Percentiles rank a stretch among this genome's conserved stretches.
Evolutionary conservation across 1,140 invertebrate genomes (phyloP).

Genomic region (Heterodera carotae): DNA sequence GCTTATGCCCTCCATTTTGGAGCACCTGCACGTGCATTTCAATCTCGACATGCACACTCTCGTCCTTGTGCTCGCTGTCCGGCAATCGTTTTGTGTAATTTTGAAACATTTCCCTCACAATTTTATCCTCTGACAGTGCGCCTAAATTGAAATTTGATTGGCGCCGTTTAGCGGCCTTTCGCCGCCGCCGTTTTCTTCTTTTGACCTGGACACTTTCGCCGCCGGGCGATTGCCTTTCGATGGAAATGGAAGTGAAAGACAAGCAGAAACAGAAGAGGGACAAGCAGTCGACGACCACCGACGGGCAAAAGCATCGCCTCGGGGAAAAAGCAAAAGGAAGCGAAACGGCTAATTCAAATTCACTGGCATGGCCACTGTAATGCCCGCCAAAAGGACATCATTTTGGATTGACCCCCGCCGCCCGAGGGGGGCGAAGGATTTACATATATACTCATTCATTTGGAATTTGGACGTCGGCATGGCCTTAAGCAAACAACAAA

Average conservation of each 20-base stretch:
- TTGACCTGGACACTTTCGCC: slow-evolving; percentile 27
- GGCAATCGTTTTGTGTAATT: slow-evolving; percentile 64
- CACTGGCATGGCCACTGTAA: neutral
- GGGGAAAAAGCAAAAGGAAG: neutral
- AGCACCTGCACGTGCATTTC: slow-evolving; percentile 59
- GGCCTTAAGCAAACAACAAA: neutral
- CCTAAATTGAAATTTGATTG: slow-evolving; percentile 18
- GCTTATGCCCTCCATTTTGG: neutral
- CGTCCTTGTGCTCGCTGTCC: slow-evolving; percentile 52
- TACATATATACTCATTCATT: neutral
- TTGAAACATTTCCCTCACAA: slow-evolving; percentile 53
- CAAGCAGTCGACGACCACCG: slow-evolving; percentile 9
- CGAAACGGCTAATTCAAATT: neutral
- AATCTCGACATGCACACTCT: slow-evolving; percentile 56
- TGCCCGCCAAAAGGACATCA: neutral
- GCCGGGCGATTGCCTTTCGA: slow-evolving; percentile 15
- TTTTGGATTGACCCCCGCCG: neutral
- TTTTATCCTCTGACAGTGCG: slow-evolving; percentile 56
- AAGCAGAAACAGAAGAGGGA: slow-evolving; percentile 11
- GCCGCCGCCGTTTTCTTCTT: no score
- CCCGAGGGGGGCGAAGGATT: neutral
- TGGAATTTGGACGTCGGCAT: neutral
- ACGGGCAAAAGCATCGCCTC: neutral
- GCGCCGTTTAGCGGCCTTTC: no score
- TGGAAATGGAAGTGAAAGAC: slow-evolving; percentile 2